Percentiles rank a stretch among this genome's conserved stretches.
Conservation (phyloP, 2,797 vertebrate species). For the Sardinella longiceps region DNA sequence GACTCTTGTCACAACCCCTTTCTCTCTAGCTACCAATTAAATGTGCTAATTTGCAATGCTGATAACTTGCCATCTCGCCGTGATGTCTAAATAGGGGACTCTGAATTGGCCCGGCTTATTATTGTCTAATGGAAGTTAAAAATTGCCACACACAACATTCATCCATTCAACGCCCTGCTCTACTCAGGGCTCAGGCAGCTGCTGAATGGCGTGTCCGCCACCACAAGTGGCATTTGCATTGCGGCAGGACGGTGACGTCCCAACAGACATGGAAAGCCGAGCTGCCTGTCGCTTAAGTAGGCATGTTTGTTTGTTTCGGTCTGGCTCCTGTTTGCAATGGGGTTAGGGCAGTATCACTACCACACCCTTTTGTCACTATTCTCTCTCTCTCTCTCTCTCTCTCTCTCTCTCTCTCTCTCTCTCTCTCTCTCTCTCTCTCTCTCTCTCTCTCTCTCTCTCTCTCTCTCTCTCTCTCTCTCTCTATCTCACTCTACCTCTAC, state of each 20-base stretch:
- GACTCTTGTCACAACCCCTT: conserved; percentile 31
- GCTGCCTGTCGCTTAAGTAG: neutral
- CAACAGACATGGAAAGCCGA: neutral
- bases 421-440: neutral
- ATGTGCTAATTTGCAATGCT: conserved; percentile 48
- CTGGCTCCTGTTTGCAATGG: conserved; percentile 20
- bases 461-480: neutral
- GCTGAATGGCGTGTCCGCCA: neutral
- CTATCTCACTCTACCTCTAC: neutral
- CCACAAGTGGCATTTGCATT: neutral
- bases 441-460: neutral
- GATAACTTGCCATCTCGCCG: conserved; percentile 36
- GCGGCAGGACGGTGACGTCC: neutral
- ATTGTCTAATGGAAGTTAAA: conserved; percentile 19
- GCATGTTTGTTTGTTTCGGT: conserved; percentile 1
- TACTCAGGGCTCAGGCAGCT: neutral
- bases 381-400: neutral
- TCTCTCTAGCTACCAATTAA: conserved; percentile 50
- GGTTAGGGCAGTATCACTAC: conserved; percentile 34
- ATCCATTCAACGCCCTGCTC: neutral
- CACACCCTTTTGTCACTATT: conserved; percentile 29
- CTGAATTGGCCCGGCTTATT: neutral
- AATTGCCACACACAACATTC: neutral
- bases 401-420: neutral
- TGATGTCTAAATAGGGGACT: conserved; percentile 24